Conservation (phyloP, 2,113 vertebrate genomes). For the Fukomys damarensis region DNA sequence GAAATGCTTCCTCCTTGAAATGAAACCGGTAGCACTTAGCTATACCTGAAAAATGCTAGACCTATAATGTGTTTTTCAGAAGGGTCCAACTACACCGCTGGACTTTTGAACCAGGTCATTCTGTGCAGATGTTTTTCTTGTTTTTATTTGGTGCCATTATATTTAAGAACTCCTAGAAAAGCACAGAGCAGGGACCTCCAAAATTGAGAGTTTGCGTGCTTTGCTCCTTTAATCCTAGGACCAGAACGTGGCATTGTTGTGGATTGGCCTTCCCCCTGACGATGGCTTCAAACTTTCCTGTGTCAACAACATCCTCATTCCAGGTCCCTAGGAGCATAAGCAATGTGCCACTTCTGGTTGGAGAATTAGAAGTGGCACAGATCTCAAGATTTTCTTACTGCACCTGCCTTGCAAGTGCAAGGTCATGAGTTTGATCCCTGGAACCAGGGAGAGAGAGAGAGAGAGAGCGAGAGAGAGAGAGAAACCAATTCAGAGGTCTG, state of each 20-base stretch:
- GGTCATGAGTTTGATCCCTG: too few relatives aligned
- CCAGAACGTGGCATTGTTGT: too few relatives aligned
- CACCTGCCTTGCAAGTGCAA: too few relatives aligned
- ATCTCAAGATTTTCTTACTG: too few relatives aligned
- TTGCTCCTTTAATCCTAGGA: background rate
- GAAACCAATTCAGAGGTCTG: background rate
- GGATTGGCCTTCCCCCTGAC: too few relatives aligned
- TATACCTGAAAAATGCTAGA: background rate
- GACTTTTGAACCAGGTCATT: background rate
- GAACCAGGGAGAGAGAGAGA: too few relatives aligned
- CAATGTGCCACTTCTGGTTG: too few relatives aligned
- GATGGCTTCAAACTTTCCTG: too few relatives aligned
- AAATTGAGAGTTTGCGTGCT: background rate
- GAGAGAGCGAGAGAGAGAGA: too few relatives aligned
- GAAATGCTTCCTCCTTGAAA: background rate
- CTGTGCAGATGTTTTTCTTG: accelerated
- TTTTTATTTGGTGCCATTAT: background rate
- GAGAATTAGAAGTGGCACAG: too few relatives aligned
- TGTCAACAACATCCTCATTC: too few relatives aligned
- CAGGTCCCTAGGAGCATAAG: background rate
- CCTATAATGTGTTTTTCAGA: background rate
- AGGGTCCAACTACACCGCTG: background rate
- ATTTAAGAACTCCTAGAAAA: background rate
- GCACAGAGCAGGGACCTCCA: background rate
- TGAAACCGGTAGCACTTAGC: background rate